Evolutionary conservation across 2,113 vertebrate species (phyloP).

Genomic region (Cercocebus atys): DNA sequence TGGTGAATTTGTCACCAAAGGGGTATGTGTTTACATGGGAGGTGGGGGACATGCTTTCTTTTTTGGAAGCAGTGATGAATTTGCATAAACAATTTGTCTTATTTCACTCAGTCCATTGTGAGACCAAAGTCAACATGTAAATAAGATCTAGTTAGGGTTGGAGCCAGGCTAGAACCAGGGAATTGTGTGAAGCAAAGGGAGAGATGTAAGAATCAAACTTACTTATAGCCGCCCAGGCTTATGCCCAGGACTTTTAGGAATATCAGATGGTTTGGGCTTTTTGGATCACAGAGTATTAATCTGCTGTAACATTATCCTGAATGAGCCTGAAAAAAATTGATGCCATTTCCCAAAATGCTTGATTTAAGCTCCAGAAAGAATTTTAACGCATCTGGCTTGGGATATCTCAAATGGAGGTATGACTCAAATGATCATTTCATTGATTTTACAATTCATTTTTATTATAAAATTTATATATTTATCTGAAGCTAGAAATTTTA

Average conservation of each 20-base stretch:
- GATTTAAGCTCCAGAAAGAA: background rate
- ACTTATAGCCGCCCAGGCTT: background rate
- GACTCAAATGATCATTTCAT: background rate
- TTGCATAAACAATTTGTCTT: background rate
- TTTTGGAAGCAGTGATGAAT: background rate
- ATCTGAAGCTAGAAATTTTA: background rate
- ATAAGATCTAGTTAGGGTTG: background rate
- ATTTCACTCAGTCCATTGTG: background rate
- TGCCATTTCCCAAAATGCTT: background rate
- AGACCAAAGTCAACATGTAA: background rate
- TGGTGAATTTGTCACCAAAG: background rate
- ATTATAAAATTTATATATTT: constrained; percentile 30
- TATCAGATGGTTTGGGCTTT: background rate
- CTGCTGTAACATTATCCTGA: background rate
- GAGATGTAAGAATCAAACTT: background rate
- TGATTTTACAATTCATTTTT: background rate
- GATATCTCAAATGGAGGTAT: background rate
- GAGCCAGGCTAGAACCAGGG: background rate
- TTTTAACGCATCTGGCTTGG: background rate
- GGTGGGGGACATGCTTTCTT: background rate
- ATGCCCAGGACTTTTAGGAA: background rate
- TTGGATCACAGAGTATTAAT: background rate
- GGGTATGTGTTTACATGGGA: background rate
- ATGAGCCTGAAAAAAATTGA: background rate
- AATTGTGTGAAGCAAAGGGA: background rate